Evolutionary conservation across 2,888 invertebrate species (phyloP).

Genomic region (Augiades crinisus): DNA sequence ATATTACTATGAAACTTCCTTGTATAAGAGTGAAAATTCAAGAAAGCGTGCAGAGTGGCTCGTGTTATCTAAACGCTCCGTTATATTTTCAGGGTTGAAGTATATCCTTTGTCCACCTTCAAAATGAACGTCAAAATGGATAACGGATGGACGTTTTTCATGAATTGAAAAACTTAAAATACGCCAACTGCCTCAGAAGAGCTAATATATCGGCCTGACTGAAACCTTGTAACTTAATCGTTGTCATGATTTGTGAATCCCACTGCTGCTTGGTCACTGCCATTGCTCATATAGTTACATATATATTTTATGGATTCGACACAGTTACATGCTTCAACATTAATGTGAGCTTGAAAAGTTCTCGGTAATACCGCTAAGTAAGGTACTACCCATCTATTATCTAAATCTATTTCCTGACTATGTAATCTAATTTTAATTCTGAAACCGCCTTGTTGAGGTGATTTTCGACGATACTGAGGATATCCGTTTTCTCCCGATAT

Average conservation of each 20-base stretch:
- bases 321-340: slow-evolving; percentile 52
- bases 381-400: slow-evolving; percentile 37
- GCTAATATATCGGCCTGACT: slow-evolving; percentile 29
- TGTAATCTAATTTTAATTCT: slow-evolving; percentile 30
- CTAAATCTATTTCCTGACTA: slow-evolving; percentile 31
- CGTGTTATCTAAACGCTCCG: slow-evolving; percentile 28
- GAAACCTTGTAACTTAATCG: slow-evolving; percentile 32
- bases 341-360: slow-evolving; percentile 32
- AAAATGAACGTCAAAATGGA: slow-evolving; percentile 28
- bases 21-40: slow-evolving; percentile 28
- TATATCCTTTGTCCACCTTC: slow-evolving; percentile 32
- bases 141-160: slow-evolving; percentile 23
- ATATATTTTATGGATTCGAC: slow-evolving; percentile 46
- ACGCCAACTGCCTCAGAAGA: slow-evolving; percentile 31
- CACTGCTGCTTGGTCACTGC: slow-evolving; percentile 35
- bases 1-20: slow-evolving; percentile 34
- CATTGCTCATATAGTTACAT: slow-evolving; percentile 35
- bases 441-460: slow-evolving; percentile 30
- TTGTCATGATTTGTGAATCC: slow-evolving; percentile 23
- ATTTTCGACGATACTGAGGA: slow-evolving; percentile 35
- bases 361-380: slow-evolving; percentile 30
- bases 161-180: slow-evolving; percentile 16
- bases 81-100: slow-evolving; percentile 30
- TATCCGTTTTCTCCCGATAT: slow-evolving; percentile 30
- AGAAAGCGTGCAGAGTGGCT: slow-evolving; percentile 37